A percentile compares a stretch with the other conserved stretches of the same genome.
These are phyloP conservation scores for Rhagoletis pomonella DNA, from an alignment of 1,140 invertebrate genomes.

Conservation along the genomic window DNA sequence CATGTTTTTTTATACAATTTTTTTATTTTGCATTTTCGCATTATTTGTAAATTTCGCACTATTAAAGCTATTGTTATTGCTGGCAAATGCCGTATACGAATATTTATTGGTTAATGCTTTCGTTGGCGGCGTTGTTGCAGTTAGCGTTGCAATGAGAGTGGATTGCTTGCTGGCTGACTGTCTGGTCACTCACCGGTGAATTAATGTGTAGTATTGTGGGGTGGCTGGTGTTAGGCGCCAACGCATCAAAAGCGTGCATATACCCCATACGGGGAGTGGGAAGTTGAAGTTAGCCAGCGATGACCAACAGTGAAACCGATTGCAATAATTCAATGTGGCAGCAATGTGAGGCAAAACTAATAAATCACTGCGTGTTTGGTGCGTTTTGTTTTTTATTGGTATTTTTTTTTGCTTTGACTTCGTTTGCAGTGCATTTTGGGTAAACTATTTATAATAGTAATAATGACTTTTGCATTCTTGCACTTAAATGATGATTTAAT, in stretches of 20 bases:
- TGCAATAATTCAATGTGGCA: slow-evolving; percentile 18
- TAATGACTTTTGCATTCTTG: background rate
- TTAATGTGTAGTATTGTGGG: slow-evolving; percentile 10
- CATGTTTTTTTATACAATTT: background rate
- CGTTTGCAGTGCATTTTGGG: background rate
- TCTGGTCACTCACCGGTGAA: slow-evolving; percentile 49
- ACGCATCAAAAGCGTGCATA: slow-evolving; percentile 9
- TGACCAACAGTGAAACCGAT: slow-evolving; percentile 4
- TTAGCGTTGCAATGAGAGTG: too few relatives aligned
- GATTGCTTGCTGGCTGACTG: background rate
- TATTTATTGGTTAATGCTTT: slow-evolving; percentile 13
- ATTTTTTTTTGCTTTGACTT: background rate
- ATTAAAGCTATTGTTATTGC: slow-evolving; percentile 29
- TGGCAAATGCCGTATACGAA: background rate
- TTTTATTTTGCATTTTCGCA: slow-evolving; percentile 21
- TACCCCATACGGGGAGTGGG: background rate
- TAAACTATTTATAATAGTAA: background rate
- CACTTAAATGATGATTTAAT: slow-evolving; percentile 21
- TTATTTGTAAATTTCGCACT: slow-evolving; percentile 43
- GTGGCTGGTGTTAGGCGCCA: slow-evolving; percentile 34
- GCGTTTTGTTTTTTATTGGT: background rate
- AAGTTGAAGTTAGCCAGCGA: slow-evolving; percentile 12
- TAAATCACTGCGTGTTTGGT: background rate
- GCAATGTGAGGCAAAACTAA: background rate
- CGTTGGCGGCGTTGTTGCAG: background rate